Evolutionary conservation across 2,888 invertebrate species (phyloP), one percentile per base, ranked within the genome.

Genomic region (Colostygia pectinataria): DNA sequence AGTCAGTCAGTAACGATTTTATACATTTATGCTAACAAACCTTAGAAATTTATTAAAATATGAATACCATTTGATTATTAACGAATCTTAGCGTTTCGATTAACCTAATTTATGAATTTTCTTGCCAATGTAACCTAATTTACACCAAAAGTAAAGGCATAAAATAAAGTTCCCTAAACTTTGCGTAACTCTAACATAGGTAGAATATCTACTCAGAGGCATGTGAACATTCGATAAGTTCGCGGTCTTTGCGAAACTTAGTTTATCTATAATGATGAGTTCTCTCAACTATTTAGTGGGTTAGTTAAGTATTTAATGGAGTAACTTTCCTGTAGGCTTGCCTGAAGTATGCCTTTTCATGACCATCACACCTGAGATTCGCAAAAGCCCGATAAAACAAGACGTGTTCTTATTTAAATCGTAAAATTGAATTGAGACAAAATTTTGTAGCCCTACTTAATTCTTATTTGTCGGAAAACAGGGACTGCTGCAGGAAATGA

Each of bases 181-280:
- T 46, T 18, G 44, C 23, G 45, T 38, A 46, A 46, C 52, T 24
- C 28, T 38, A 46, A 10, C 31, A 40, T 37, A 37, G 39, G 41
- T 49, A 46, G 46, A 6, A 20, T 6, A 20, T 20, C 40, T 45
- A 40, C 34, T 23, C 9, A 38, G 25, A 47, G 42, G 52, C 56
- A 56, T 50, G 54, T 40, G 56, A 55, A 56, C 56, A 53, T 55
- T 56, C 50, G 56, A 50, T 53, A 56, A 59, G 59, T 59, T 59
- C 44, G 50, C 33, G 54, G 50, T 56, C 56, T 54, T 52, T 25
- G 39, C 13, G 31, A 31, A 59, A 59, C 56, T 59, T 40, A 50
- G 54, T 56, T 56, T 46, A 59, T 53, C 59, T 50, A 50, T 55
- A 59, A 59, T 59, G 56, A 59, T 53, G 59, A 59, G 59, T 55